Conservation (phyloP, 2,888 invertebrate genomes). For the Cyclophora albipunctata region DNA sequence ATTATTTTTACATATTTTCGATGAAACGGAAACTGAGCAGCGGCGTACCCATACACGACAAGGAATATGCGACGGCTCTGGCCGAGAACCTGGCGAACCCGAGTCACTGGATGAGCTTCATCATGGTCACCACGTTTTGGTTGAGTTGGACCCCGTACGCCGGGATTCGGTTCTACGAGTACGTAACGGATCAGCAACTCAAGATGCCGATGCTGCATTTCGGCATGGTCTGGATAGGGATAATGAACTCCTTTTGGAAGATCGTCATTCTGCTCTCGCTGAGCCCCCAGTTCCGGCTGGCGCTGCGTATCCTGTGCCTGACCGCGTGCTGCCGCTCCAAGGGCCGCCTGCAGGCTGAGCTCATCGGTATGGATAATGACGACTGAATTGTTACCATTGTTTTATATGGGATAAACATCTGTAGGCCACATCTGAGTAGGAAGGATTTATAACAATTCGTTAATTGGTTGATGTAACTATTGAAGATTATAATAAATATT, state of each 20-base stretch:
- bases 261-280: conserved; percentile 91
- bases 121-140: conserved; percentile 93
- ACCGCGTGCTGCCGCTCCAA: conserved; percentile 92
- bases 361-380: conserved; percentile 90
- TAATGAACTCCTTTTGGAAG: conserved; percentile 97
- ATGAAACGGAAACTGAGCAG: conserved; percentile 90
- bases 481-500: too few species aligned
- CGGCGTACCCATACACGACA: conserved; percentile 92
- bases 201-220: conserved; percentile 92
- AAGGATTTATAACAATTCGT: too few species aligned
- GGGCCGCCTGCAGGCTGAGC: conserved; percentile 87
- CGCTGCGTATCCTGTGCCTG: conserved; percentile 89
- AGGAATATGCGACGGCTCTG: conserved; percentile 92
- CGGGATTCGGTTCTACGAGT: conserved; percentile 86
- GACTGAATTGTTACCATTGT: conserved; percentile 70
- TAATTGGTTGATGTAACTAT: too few species aligned
- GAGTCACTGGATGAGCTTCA: conserved; percentile 96
- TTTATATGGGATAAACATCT: background rate
- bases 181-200: conserved; percentile 76
- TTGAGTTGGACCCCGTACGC: conserved; percentile 96
- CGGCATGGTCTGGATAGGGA: conserved; percentile 95
- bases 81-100: conserved; percentile 94
- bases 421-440: conserved; percentile 5
- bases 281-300: conserved; percentile 94
- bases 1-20: conserved; percentile 95